These are phyloP conservation scores for Helarctos malayanus DNA, from an alignment of 2,797 vertebrate species.

Conservation along the genomic window DNA sequence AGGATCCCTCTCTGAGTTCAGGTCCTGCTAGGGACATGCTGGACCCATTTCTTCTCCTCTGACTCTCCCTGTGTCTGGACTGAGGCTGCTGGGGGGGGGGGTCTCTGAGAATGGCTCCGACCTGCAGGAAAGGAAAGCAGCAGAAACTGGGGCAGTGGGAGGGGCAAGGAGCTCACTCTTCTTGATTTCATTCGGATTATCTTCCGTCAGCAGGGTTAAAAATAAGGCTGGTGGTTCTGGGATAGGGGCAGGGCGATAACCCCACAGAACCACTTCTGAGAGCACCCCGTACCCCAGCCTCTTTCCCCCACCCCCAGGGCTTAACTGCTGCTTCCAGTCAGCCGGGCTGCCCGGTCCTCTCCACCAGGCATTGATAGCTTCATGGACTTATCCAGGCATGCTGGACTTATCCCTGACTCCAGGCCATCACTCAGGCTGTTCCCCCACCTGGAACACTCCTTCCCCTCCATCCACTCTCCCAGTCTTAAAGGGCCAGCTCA, in stretches of 20 bases:
- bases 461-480: not conserved
- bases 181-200: slow-evolving; percentile 71
- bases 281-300: not conserved
- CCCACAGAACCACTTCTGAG: not conserved
- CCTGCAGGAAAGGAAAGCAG: not conserved
- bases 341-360: not conserved
- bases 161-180: slow-evolving; percentile 14
- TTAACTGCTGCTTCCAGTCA: fast-evolving
- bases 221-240: slow-evolving; percentile 79
- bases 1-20: not conserved
- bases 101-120: not conserved
- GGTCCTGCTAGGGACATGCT: not conserved
- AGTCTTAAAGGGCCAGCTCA: not conserved
- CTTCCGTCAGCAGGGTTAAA: slow-evolving; percentile 80
- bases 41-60: not conserved
- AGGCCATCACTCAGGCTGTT: not conserved
- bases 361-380: not conserved
- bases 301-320: not conserved
- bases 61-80: not conserved
- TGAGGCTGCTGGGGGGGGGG: not conserved
- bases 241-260: not conserved
- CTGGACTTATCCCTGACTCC: not conserved
- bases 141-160: slow-evolving; percentile 35
- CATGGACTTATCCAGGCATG: slow-evolving; percentile 9
- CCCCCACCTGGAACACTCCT: not conserved